Base-by-base conservation (phyloP, 2,797 vertebrate species). In the Phalloptychus januarius region DNA sequence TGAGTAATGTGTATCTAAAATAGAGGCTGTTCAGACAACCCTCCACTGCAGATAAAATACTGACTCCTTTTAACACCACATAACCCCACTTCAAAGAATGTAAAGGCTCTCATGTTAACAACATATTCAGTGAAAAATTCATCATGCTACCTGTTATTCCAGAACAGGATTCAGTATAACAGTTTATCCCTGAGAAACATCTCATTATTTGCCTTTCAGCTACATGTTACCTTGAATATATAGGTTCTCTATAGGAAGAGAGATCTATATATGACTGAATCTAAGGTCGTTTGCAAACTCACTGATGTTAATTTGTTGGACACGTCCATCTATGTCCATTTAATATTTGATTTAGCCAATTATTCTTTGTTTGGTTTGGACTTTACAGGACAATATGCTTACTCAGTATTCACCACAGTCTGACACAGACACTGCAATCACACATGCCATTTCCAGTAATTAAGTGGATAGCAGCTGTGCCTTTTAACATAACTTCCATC, bases 401-500 rank as follows among this genome's bases (percentile, higher is more conserved):
- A 65, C 33, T 65, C 7, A 38, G 28, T 23, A 18, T 65, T 23
- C 36, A 28, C 13, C 23, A 65, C 16, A 38, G 12, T 2, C 2
- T 36, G 18, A 65, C 61, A 65, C 77, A 31, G 61, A 67, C 71
- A 45, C 61, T 63, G 16, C 16, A 33, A 36, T 36, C 31, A 8
- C 16, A 63, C 15, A 36, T 36, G 61, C 31, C 7, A 36, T 63
- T 63, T 63, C 61, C 31, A 18, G 61, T 3, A 36, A 63, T 63
- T 63, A 36, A 36, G 18, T 36, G 5, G 25, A 77, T 71, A 72
- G 52, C 80, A 78, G 70, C 74, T 56, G n/a, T 56, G n/a, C 18
- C 54, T 85, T 79, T 85, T 79, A 84, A 80, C 81, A 78, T 71
- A 2, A 46, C 33, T 61, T 75, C n/a, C 73, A 71, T 78, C 83